These are phyloP conservation scores for Nomada fucata DNA, from an alignment of 2,888 invertebrate species.

Conservation along the genomic window DNA sequence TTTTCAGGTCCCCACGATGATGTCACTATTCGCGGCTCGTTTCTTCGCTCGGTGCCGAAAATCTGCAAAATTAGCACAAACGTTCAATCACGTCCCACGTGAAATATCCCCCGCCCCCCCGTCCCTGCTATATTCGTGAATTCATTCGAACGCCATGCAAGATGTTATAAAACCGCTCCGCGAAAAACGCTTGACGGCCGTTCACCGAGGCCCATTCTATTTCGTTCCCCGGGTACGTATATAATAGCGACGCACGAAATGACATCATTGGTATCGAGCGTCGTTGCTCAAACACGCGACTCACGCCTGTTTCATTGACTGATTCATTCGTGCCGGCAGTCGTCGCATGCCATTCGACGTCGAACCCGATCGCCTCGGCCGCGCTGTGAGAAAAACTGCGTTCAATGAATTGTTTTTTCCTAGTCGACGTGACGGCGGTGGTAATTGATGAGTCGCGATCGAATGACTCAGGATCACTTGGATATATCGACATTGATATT, in stretches of 20 bases:
- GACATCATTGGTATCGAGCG: slow-evolving; percentile 47
- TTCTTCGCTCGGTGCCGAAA: not conserved
- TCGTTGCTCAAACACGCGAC: slow-evolving; percentile 29
- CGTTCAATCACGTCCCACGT: not conserved
- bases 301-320: slow-evolving; percentile 52
- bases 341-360: slow-evolving; percentile 19
- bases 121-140: not conserved
- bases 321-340: slow-evolving; percentile 41
- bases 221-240: not conserved
- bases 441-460: slow-evolving; percentile 21
- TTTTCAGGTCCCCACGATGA: slow-evolving; percentile 47
- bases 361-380: not conserved
- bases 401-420: slow-evolving; percentile 31
- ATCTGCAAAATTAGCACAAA: not conserved
- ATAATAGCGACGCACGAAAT: slow-evolving; percentile 22
- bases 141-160: not conserved
- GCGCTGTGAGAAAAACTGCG: slow-evolving; percentile 27
- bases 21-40: slow-evolving; percentile 28
- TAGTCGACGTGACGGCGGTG: not conserved
- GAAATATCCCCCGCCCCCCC: not conserved
- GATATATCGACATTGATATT: slow-evolving; percentile 51
- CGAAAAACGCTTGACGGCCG: not conserved
- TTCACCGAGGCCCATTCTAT: not conserved
- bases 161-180: not conserved
- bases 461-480: slow-evolving; percentile 56